phyloP scores from a whole-genome alignment of 37 sponge, comb jelly and placozoan genomes.

The Chondrosia reniformis region DNA sequence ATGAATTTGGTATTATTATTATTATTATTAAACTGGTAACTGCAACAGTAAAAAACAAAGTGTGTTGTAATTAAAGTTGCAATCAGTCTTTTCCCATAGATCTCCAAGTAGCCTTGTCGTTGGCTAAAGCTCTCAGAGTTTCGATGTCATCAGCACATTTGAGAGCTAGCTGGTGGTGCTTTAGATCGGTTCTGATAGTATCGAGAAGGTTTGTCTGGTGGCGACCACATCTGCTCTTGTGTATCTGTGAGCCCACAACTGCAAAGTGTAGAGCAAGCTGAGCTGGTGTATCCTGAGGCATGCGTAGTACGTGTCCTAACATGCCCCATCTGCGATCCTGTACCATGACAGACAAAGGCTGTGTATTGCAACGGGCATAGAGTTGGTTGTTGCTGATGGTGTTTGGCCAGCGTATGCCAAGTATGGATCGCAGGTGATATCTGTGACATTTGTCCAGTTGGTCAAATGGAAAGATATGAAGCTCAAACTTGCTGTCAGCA shows the following conservation, averaged over 20 bases:
- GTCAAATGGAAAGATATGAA: no score
- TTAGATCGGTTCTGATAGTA: slow-evolving; percentile 12
- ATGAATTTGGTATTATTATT: no score
- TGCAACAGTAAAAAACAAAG: slow-evolving; percentile 3
- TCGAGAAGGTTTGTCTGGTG: slow-evolving; percentile 25
- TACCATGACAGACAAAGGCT: slow-evolving; percentile 11
- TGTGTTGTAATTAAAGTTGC: background rate
- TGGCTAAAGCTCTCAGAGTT: slow-evolving; percentile 4
- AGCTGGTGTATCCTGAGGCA: slow-evolving; percentile 15
- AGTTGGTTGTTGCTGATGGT: slow-evolving; percentile 27
- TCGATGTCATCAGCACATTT: background rate
- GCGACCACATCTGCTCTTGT: slow-evolving; percentile 13
- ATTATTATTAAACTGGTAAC: no score
- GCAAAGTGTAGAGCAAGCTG: slow-evolving; percentile 22
- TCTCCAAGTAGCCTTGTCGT: slow-evolving; percentile 2
- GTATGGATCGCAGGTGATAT: slow-evolving; percentile 18
- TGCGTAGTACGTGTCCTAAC: slow-evolving; percentile 26
- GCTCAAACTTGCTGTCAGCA: no score
- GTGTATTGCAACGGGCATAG: slow-evolving; percentile 14
- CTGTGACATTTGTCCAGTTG: slow-evolving; percentile 30
- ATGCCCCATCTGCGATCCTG: slow-evolving; percentile 31
- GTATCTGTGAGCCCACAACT: slow-evolving; percentile 12
- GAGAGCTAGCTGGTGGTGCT: slow-evolving; percentile 6
- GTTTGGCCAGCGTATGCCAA: slow-evolving; percentile 20
- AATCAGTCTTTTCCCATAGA: slow-evolving; percentile 6